Evolutionary conservation across 2,888 invertebrate species (phyloP), one percentile per base, ranked within the genome.

Genomic region (Iphiclides podalirius): DNA sequence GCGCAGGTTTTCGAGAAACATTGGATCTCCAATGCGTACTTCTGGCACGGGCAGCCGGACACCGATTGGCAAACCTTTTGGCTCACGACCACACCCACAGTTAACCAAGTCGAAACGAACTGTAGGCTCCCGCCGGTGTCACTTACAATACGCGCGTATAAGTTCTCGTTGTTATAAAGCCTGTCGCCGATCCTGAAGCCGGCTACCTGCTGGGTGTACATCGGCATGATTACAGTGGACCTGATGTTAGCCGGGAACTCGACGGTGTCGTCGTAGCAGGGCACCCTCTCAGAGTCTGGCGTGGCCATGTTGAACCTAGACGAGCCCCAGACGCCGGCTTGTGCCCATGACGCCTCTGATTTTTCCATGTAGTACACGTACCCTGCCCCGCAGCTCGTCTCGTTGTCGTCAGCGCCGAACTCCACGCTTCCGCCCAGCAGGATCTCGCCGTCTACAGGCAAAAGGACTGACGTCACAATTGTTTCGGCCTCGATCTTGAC

Each of bases 221-320:
- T 62, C 15, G 87, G 87, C 16, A 86, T 59, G 0, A 42, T 39
- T 1, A 86, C 57, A 0, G 72, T 70, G 13, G 77, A 81, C 40
- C 67, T 69, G 0, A 70, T 56, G 26, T 73, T 62, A 6, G 31
- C 26, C 0, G 87, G 80, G 50, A 90, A 86, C 16, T 72, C 64
- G 0, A 87, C 89, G 4, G 67, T 59, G 52, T 90, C 90, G 36
- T 85, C 74, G 13, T 62, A 72, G 52, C 90, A 90, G 0, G 90
- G 90, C 1, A 89, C 57, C 54, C 82, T 75, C 52, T 90, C 89
- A 0, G 79, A 67, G 56, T 90, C 86, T 0, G 90, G 90, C 3
- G 89, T 80, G 0, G 90, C 90, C 52, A 78, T 72, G 50, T 81
- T 89, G 40, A 82, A 81, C 36, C 63, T 73, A 1, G 73, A 54